phyloP scores from a whole-genome alignment of 2,797 vertebrate species.

The Mus minutoides region DNA sequence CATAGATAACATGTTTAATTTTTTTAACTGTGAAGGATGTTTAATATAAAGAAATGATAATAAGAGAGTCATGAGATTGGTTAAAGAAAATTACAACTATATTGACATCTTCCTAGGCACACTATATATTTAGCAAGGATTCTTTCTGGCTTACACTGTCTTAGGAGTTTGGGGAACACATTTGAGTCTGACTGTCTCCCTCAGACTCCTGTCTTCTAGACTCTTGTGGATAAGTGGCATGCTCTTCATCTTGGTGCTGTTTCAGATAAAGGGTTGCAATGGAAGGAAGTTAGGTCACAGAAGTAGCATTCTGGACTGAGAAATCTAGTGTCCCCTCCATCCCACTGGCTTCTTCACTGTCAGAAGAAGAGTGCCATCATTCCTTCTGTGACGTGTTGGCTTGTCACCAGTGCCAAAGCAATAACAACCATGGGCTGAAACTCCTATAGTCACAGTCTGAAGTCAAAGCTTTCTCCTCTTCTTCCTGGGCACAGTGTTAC shows the following conservation, averaged over 20 bases:
- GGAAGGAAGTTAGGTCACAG: neutral
- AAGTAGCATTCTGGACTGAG: no score
- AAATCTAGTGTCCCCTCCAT: no score
- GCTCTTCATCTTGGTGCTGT: neutral
- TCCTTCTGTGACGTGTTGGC: neutral
- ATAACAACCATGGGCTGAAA: neutral
- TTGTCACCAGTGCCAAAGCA: neutral
- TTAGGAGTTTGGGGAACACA: neutral
- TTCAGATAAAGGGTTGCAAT: no score
- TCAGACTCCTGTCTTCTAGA: neutral
- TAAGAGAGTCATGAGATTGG: neutral
- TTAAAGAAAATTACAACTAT: neutral
- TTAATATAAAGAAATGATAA: neutral
- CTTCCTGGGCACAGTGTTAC: neutral
- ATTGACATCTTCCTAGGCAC: neutral
- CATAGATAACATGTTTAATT: neutral
- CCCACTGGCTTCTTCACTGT: neutral
- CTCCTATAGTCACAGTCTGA: neutral
- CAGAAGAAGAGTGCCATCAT: neutral
- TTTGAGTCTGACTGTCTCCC: neutral
- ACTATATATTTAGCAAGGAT: neutral
- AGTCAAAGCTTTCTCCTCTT: no score
- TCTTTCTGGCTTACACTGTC: neutral
- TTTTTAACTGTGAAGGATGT: neutral
- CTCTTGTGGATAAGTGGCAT: neutral